Evolutionary conservation across 2,888 invertebrate genomes (phyloP).

Genomic region (Drosophila rubida): DNA sequence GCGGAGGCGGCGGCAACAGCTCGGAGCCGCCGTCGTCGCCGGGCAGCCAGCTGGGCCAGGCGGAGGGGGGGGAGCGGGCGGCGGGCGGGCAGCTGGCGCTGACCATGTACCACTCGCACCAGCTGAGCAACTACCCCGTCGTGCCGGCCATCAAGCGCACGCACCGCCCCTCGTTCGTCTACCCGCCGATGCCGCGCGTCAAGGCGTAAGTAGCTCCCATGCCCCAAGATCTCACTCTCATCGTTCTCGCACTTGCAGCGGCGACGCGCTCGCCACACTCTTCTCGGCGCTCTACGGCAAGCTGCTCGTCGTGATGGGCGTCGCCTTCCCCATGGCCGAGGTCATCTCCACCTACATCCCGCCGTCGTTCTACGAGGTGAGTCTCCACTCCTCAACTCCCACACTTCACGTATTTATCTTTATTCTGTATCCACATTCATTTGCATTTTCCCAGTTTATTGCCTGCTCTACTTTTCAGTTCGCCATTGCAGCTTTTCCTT

Average conservation of each 20-base stretch:
- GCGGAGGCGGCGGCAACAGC: slow-evolving; percentile 71
- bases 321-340: slow-evolving; percentile 98
- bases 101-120: slow-evolving; percentile 85
- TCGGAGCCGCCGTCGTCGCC: slow-evolving; percentile 80
- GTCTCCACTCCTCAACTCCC: too few relatives aligned
- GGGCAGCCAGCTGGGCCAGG: slow-evolving; percentile 69
- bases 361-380: slow-evolving; percentile 95
- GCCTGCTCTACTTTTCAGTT: too few relatives aligned
- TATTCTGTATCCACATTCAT: too few relatives aligned
- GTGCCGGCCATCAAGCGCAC: slow-evolving; percentile 84
- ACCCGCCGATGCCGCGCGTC: slow-evolving; percentile 83
- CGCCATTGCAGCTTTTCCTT: too few relatives aligned
- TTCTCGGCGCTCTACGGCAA: slow-evolving; percentile 97
- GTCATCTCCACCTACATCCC: slow-evolving; percentile 97
- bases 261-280: slow-evolving; percentile 94
- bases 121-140: slow-evolving; percentile 84
- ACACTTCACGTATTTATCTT: too few relatives aligned
- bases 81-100: slow-evolving; percentile 82
- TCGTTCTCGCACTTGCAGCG: slow-evolving; percentile 85
- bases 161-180: slow-evolving; percentile 83
- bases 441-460: too few relatives aligned
- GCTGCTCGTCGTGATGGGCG: slow-evolving; percentile 96
- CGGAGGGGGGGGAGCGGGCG: slow-evolving; percentile 70
- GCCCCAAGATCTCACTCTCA: background rate
- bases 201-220: slow-evolving; percentile 82